These are phyloP conservation scores for Heliothis peltigera DNA, from an alignment of 2,888 invertebrate genomes.

Conservation along the genomic window DNA sequence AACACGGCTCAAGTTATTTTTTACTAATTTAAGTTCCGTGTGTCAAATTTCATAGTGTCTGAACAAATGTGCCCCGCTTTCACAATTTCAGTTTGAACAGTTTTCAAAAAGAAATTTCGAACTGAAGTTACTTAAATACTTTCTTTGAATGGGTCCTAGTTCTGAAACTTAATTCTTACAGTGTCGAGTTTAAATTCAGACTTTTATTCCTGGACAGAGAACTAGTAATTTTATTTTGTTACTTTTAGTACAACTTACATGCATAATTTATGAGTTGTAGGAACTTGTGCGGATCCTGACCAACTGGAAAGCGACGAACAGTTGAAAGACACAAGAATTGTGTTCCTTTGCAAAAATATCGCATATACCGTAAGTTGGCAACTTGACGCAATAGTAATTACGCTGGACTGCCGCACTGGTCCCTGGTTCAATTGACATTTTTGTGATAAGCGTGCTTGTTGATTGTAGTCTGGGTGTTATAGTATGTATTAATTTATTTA, in stretches of 20 bases:
- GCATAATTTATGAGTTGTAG: slow-evolving; percentile 18
- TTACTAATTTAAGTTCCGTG: neutral
- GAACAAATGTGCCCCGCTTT: slow-evolving; percentile 7
- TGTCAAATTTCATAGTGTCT: slow-evolving; percentile 5
- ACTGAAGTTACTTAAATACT: slow-evolving; percentile 25
- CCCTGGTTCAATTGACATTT: too few relatives aligned
- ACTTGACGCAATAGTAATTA: too few relatives aligned
- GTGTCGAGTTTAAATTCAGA: slow-evolving; percentile 33
- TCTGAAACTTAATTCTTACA: slow-evolving; percentile 35
- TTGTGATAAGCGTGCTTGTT: too few relatives aligned
- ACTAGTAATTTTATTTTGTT: slow-evolving; percentile 33
- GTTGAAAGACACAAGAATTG: neutral
- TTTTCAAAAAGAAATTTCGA: slow-evolving; percentile 25
- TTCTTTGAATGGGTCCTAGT: slow-evolving; percentile 29
- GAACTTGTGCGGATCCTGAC: slow-evolving; percentile 17
- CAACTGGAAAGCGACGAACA: neutral
- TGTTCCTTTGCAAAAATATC: neutral
- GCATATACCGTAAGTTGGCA: too few relatives aligned
- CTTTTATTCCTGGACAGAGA: slow-evolving; percentile 23
- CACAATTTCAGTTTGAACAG: slow-evolving; percentile 8
- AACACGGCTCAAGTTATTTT: neutral
- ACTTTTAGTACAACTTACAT: slow-evolving; percentile 24
- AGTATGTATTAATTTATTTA: too few relatives aligned
- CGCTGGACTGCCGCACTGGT: too few relatives aligned
- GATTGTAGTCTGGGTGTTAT: too few relatives aligned